Evolutionary conservation across 1,140 invertebrate species (phyloP).

Genomic region (Probaryconus sp.): DNA sequence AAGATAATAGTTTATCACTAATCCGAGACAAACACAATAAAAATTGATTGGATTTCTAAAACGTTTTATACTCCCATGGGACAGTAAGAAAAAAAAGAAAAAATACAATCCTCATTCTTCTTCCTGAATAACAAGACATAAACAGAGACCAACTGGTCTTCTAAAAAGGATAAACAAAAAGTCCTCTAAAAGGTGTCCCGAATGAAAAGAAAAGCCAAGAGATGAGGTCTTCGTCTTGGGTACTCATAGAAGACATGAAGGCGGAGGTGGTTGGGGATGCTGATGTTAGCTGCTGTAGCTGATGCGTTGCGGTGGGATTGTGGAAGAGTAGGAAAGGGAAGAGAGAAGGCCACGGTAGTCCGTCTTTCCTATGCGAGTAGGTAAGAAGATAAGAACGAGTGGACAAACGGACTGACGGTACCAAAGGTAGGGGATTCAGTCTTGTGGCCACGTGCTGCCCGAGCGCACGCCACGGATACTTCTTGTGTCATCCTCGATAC

Average conservation of each 20-base stretch:
- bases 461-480: constrained; percentile 73
- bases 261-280: constrained; percentile 48
- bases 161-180: no score
- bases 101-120: no score
- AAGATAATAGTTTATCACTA: no score
- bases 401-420: constrained; percentile 75
- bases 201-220: no score
- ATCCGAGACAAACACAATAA: no score
- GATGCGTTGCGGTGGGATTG: constrained; percentile 59
- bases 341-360: constrained; percentile 71
- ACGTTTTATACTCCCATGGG: no score
- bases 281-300: constrained; percentile 56
- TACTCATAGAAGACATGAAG: constrained; percentile 23
- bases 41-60: no score
- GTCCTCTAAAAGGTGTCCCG: no score
- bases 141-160: no score
- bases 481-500: constrained; percentile 44
- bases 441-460: constrained; percentile 77
- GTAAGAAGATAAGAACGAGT: constrained; percentile 72
- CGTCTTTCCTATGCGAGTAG: constrained; percentile 66
- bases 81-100: no score
- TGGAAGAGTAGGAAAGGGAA: constrained; percentile 64
- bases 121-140: no score
- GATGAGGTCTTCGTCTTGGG: no score
- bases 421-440: constrained; percentile 76